Percentiles rank a stretch among this genome's conserved stretches.
phyloP scores from a whole-genome alignment of 23 tunicate genomes.

The Ciona savignyi region DNA sequence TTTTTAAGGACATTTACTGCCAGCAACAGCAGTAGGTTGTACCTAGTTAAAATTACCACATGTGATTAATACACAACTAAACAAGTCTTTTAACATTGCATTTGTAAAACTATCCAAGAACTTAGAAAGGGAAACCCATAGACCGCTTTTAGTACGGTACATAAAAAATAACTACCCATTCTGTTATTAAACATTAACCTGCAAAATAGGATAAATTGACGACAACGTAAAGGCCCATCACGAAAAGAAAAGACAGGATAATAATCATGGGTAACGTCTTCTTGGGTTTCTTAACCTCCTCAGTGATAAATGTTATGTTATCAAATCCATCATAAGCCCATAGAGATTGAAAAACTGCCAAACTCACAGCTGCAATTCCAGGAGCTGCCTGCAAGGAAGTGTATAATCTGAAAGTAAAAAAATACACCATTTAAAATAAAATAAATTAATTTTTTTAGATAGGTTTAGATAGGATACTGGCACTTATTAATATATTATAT shows the following conservation, averaged over 20 bases:
- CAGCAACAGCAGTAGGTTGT: no score
- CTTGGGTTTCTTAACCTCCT: conserved; percentile 89
- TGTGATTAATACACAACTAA: no score
- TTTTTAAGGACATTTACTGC: no score
- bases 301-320: conserved; percentile 63
- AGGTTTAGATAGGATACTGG: no score
- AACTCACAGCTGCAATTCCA: conserved; percentile 31
- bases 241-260: conserved; percentile 39
- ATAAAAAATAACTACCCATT: not conserved
- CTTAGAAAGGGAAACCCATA: no score
- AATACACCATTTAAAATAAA: no score
- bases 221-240: conserved; percentile 53
- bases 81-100: no score
- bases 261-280: conserved; percentile 63
- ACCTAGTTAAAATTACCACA: no score
- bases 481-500: no score
- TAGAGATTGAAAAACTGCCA: conserved; percentile 73
- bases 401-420: not conserved
- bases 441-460: no score
- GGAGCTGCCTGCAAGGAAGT: not conserved
- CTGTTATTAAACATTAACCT: conserved; percentile 50
- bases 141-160: not conserved
- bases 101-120: no score
- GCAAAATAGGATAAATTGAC: conserved; percentile 77
- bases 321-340: conserved; percentile 99